Base-by-base conservation (phyloP, 2,888 invertebrate species). In the Pteria penguin region DNA sequence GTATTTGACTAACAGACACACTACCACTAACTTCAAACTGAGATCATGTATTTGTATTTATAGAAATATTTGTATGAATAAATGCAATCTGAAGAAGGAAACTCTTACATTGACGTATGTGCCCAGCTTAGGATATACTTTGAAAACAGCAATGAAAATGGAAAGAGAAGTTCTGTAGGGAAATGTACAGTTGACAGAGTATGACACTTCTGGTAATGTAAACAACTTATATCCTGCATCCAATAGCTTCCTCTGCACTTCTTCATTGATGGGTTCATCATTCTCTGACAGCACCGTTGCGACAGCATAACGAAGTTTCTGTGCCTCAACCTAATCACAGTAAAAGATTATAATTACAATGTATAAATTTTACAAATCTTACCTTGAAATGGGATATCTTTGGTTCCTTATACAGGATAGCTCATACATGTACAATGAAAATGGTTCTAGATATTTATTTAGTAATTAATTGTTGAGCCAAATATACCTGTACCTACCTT, bases 131-230 rank as follows among this genome's bases (percentile, higher is more conserved):
- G 93, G 93, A 79, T 93, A 93, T 32, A 93, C 93, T 81, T 91
- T 90, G 73, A 86, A 87, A 3, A 92, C 86, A 32, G 92, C 93
- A 72, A 93, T 88, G 70, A 92, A 86, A 45, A 93, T 90, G 18
- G 93, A 93, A 31, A 93, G 72, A 4, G 90, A 88, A 69, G 90
- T 92, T 45, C 85, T 87, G 79, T 89, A 92, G 18, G 93, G 93
- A 82, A 93, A 93, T 27, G 85, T 84, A 14, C 92, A 89, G 70
- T 87, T 88, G 14, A 93, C 92, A 57, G 91, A 92, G 82, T 92
- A 89, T 61, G 89, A 88, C 24, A 93, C 92, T 62, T 85, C 83
- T 24, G 93, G 93, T 32, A 93, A 88, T 29, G 82, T 86, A 45
- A 89, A 84, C 18, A 91, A 83, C 75, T 90, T 90, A 81, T 87